Evolutionary conservation across 2,113 vertebrate genomes (phyloP).

Genomic region (Lutjanus erythropterus): DNA sequence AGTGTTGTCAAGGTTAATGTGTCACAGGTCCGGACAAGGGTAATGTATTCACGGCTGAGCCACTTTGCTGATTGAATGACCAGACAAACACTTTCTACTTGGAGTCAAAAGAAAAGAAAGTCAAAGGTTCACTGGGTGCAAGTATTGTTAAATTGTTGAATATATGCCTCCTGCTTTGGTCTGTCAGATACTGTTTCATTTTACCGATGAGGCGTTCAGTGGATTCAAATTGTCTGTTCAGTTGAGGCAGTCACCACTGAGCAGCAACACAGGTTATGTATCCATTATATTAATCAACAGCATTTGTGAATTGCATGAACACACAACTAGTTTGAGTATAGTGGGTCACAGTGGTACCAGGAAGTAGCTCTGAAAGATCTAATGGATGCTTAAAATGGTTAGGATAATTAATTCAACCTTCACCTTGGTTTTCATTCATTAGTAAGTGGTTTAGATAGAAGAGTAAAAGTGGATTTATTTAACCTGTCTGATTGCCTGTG

Average conservation of each 20-base stretch:
- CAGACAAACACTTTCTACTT: constrained; percentile 29
- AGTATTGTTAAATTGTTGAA: constrained; percentile 5
- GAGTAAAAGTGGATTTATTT: background rate
- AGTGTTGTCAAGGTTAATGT: constrained; percentile 83
- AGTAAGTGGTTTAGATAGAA: background rate
- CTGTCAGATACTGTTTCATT: background rate
- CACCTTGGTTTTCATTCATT: background rate
- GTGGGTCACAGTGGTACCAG: background rate
- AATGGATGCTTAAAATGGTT: background rate
- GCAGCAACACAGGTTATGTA: background rate
- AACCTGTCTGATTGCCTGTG: background rate
- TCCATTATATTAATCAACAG: background rate
- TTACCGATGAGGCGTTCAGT: background rate
- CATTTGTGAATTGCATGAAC: background rate
- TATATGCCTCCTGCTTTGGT: background rate
- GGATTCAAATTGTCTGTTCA: background rate
- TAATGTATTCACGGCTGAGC: constrained; percentile 69
- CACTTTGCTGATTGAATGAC: constrained; percentile 70
- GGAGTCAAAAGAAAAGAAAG: constrained; percentile 18
- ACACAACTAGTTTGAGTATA: background rate
- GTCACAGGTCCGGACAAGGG: constrained; percentile 65
- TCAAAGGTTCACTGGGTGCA: constrained; percentile 15
- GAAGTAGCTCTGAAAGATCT: background rate
- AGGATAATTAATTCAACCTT: background rate
- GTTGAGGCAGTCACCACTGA: background rate